Percentiles rank a stretch among this genome's conserved stretches.
Evolutionary conservation across 2,888 invertebrate genomes (phyloP).

Genomic region (Alloplasta piceator): DNA sequence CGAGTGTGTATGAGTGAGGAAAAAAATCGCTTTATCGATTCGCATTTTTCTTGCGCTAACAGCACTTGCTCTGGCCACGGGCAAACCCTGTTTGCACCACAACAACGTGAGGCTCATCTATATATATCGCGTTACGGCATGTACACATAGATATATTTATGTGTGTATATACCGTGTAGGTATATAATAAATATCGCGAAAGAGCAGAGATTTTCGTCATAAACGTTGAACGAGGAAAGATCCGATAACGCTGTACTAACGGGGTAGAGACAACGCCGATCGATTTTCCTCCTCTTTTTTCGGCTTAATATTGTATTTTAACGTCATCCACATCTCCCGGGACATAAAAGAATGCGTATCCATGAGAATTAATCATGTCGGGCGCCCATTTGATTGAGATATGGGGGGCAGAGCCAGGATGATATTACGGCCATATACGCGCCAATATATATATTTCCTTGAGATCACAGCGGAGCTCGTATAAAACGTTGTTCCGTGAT

Average conservation of each 20-base stretch:
- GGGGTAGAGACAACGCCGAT: slow-evolving; percentile 19
- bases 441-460: slow-evolving; percentile 9
- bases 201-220: slow-evolving; percentile 60
- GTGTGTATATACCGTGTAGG: neutral
- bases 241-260: slow-evolving; percentile 57
- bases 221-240: slow-evolving; percentile 50
- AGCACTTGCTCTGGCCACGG: slow-evolving; percentile 19
- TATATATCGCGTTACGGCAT: slow-evolving; percentile 28
- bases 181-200: slow-evolving; percentile 31
- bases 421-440: neutral
- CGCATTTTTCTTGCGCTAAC: slow-evolving; percentile 34
- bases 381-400: slow-evolving; percentile 47
- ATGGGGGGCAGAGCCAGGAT: slow-evolving; percentile 22
- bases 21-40: slow-evolving; percentile 66
- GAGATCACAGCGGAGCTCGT: slow-evolving; percentile 28
- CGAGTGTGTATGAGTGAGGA: slow-evolving; percentile 10
- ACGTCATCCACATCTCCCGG: slow-evolving; percentile 25
- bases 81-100: slow-evolving; percentile 22
- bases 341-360: slow-evolving; percentile 13
- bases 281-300: slow-evolving; percentile 21
- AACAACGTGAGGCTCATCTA: slow-evolving; percentile 5
- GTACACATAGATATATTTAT: slow-evolving; percentile 36
- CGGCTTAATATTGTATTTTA: slow-evolving; percentile 8
- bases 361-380: slow-evolving; percentile 52
- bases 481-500: slow-evolving; percentile 5